Base-by-base conservation (phyloP, 2,888 invertebrate species). In the Drosophila rubida region DNA sequence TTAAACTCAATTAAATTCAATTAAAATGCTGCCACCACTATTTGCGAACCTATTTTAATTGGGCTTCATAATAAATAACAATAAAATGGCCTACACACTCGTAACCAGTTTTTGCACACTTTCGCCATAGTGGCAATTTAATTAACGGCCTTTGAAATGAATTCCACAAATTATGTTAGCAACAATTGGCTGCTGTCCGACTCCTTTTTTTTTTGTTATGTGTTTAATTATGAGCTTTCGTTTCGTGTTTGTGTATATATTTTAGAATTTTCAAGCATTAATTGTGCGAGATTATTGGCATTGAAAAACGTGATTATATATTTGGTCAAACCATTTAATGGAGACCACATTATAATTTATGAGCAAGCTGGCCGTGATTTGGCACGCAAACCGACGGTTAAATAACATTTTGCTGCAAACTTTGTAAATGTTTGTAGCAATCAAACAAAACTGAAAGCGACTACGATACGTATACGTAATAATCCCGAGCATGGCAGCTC, bases 381-480 rank as follows among this genome's bases (percentile, higher is more conserved):
- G 51, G 39, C 88, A 83, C 83, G 88, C 88, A 77, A 87, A 73
- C 70, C 50, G 70, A 64, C 63, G 62, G 85, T 87, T 85, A 81
- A 70, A 73, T 70, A 74, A 67, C 55, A 71, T 65, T 80, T 67
- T 73, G 70, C 62, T 57, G 25, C 13, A 63, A 69, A 64, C 16
- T 30, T 61, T 37, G 22, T 4, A 45, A 50, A 59, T 58, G 50
- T 59, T 63, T 62, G 44, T 13, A 13, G 32, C 54, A 37, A 54
- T 19, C 50, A 22, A 8, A 51, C 45, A 42, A 19, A 32, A 30
- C 6, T 19, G 19, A 14, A 9, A 0, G 25, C 6, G 13, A 30
- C 37, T 6, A 22, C 45, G 8, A 22, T 2, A 35, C 8, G 9
- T 23, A 59, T 13, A 48, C 16, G 22, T 30, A 55, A 41, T 42